Conservation (phyloP, 2,113 vertebrate genomes). For the Petrocephalus microphthalmus region DNA sequence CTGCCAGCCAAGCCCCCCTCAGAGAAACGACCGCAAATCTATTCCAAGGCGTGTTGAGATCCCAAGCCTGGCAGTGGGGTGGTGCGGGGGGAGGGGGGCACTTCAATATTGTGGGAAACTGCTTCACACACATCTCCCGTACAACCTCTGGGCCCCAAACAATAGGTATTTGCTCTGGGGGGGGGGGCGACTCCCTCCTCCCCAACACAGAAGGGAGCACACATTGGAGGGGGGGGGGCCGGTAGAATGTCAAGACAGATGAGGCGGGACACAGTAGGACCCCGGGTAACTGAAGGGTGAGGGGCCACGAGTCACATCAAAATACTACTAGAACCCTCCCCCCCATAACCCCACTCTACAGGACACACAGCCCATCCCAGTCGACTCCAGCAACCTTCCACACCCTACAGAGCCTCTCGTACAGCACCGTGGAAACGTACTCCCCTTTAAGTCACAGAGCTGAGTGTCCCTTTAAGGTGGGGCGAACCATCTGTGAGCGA, state of each 20-base stretch:
- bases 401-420: not conserved
- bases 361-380: not conserved
- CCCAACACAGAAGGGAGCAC: slow-evolving; percentile 42
- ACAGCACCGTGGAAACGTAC: not conserved
- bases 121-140: slow-evolving; percentile 54
- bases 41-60: not conserved
- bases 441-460: not conserved
- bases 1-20: not conserved
- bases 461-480: not conserved
- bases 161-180: slow-evolving; percentile 52
- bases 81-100: slow-evolving; percentile 26
- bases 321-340: not conserved
- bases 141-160: slow-evolving; percentile 40
- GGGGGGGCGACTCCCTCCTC: slow-evolving; percentile 35
- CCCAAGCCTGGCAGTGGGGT: not conserved
- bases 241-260: not conserved
- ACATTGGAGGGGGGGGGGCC: slow-evolving; percentile 37
- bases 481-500: not conserved
- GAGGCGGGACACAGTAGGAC: not conserved
- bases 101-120: slow-evolving; percentile 66
- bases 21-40: not conserved
- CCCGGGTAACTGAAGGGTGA: not conserved
- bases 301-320: not conserved
- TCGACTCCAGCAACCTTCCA: not conserved
- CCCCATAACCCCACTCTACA: not conserved